Evolutionary conservation across 1,140 invertebrate genomes (phyloP).

Genomic region (Artemia franciscana): DNA sequence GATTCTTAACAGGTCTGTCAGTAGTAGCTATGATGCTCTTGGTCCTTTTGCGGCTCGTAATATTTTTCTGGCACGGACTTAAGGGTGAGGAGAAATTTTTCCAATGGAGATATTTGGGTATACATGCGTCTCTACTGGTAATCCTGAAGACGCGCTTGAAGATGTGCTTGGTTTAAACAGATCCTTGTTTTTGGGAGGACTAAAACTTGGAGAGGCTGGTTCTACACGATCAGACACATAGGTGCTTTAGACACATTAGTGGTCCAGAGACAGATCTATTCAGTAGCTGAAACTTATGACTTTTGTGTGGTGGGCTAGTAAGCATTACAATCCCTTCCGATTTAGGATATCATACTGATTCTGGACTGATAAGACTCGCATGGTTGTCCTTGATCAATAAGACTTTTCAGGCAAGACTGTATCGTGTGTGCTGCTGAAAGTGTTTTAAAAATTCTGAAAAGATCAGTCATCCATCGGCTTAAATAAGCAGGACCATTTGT

Average conservation of each 20-base stretch:
- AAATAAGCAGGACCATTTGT: constrained; percentile 3
- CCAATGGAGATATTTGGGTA: neutral
- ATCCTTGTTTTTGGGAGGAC: neutral
- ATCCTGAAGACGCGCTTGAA: neutral
- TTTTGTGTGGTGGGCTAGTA: constrained; percentile 16
- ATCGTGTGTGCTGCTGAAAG: constrained; percentile 18
- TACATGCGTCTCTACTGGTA: neutral
- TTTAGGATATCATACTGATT: no score
- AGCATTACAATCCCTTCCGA: constrained; percentile 17
- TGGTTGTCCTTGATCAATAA: constrained; percentile 12
- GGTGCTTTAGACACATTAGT: constrained; percentile 12
- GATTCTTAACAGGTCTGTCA: neutral
- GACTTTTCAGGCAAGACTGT: constrained; percentile 12
- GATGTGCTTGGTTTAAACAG: neutral
- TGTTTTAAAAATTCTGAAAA: constrained; percentile 15
- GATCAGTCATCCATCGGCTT: constrained; percentile 16
- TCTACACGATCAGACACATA: constrained; percentile 10
- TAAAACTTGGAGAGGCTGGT: neutral
- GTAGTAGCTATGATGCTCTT: neutral
- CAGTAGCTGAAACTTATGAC: constrained; percentile 18
- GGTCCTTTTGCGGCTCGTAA: neutral
- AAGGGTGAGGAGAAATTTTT: neutral
- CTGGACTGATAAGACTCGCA: constrained; percentile 12
- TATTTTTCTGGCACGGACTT: neutral
- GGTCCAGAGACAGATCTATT: constrained; percentile 16